Conservation (phyloP, 2,888 invertebrate genomes). For the Petrolisthes cinctipes region DNA sequence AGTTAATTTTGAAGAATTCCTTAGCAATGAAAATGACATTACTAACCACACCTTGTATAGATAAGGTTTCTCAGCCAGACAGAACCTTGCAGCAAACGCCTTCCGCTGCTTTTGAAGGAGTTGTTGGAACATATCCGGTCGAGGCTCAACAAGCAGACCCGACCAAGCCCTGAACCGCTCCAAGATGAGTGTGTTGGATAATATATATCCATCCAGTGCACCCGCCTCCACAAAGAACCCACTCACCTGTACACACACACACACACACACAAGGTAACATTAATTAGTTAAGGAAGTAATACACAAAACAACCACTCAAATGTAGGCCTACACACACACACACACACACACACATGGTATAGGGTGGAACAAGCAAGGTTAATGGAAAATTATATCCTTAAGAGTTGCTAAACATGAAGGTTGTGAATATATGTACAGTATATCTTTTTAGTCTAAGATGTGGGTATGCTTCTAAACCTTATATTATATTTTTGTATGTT, state of each 20-base stretch:
- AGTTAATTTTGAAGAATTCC: background rate
- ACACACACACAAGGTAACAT: no score
- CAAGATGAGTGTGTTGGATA: slow-evolving; percentile 40
- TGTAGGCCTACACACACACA: no score
- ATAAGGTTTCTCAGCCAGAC: slow-evolving; percentile 39
- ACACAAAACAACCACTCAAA: no score
- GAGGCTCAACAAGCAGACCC: slow-evolving; percentile 48
- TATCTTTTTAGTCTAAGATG: no score
- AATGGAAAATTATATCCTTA: no score
- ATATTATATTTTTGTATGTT: no score
- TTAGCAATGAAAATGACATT: background rate
- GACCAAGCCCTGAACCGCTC: slow-evolving; percentile 36
- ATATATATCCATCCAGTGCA: slow-evolving; percentile 42
- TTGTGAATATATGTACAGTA: no score
- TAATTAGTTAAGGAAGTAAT: no score
- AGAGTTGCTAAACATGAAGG: no score
- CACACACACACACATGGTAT: no score
- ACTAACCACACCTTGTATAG: slow-evolving; percentile 21
- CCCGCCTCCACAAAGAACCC: slow-evolving; percentile 58
- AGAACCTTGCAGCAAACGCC: slow-evolving; percentile 34
- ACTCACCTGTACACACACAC: slow-evolving; percentile 31
- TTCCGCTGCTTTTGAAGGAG: slow-evolving; percentile 36
- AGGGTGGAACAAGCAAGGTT: no score
- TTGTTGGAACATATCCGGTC: slow-evolving; percentile 41
- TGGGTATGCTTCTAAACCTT: no score